Base-by-base conservation (phyloP, 30 jellyfish, hydroid and myxozoan genomes). In the Aurelia sp. region DNA sequence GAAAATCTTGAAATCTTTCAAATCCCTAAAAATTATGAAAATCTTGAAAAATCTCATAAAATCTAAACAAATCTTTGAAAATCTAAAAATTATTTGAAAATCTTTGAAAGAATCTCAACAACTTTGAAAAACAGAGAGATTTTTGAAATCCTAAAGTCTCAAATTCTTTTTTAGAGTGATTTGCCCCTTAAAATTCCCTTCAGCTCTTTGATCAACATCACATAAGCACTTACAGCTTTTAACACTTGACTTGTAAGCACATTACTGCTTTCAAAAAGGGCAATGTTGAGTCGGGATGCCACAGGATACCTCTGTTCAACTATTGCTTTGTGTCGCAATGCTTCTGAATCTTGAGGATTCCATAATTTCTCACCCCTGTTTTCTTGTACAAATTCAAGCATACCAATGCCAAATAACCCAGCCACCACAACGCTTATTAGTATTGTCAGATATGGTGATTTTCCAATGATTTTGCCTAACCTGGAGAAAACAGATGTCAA, bases 301-400 rank as follows among this genome's bases (percentile, higher is more conserved):
- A 59, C 89, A 11, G 98, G 98, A 52, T 74, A 91, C 21, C 82
- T 61, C 24, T 27, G 47, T 33, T 40, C 93, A 12, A 74, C 92
- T 60, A 80, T 19, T 6, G 66, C 93, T 53, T 78, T 69, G 40
- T 84, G 90, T 33, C 77, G 71, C 17, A 91, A 74, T 0, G 96
- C 90, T 59, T 85, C 96, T 2, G 98, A 91, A 41, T 81, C 91
- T 51, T 85, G 96, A 0, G 98, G 93, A 58, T 53, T 84, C 98
- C 98, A 91, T n/a, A 77, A 24, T 63, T 91, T 91, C 64, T 91
- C 98, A 15, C 98, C 93, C 51, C 98, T 71, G 84, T 80, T 91
- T 62, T 91, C 98, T 60, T 76, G 92, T 40, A 65, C 62, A 70
- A 80, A 85, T 31, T 78, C 71, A 8, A 91, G 30, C 84, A 91